Conservation (phyloP, 2,888 invertebrate genomes). For the Lepidocyrtoides sp. region DNA sequence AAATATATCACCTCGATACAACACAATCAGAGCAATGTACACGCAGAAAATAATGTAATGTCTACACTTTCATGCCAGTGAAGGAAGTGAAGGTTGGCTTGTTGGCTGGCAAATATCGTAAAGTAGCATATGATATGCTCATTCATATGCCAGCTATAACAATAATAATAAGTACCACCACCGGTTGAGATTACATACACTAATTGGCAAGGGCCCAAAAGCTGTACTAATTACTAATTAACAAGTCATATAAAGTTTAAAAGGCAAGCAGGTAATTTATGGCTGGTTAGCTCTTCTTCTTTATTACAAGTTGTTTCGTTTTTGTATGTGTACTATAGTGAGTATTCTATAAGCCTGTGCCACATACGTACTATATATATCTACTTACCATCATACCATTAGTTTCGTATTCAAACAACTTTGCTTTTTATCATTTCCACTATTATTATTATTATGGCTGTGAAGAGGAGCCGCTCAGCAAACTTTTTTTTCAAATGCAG, state of each 20-base stretch:
- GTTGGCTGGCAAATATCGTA: no score
- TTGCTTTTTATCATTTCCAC: slow-evolving; percentile 19
- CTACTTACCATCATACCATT: background rate
- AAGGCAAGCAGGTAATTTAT: slow-evolving; percentile 66
- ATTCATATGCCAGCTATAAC: no score
- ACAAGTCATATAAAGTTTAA: slow-evolving; percentile 71
- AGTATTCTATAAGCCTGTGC: no score
- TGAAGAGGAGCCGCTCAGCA: slow-evolving; percentile 24
- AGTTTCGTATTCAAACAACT: background rate
- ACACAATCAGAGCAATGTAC: no score
- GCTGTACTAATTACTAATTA: slow-evolving; percentile 67
- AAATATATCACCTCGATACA: no score
- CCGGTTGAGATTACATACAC: slow-evolving; percentile 36
- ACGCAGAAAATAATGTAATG: no score
- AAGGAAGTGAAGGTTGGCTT: no score
- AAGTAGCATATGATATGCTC: no score
- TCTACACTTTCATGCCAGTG: no score
- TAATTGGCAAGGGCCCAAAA: slow-evolving; percentile 67
- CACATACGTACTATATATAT: background rate
- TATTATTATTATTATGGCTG: slow-evolving; percentile 39
- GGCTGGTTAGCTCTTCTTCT: slow-evolving; percentile 44
- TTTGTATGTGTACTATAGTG: background rate
- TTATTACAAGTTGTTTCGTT: background rate
- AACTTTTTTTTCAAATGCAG: slow-evolving; percentile 20
- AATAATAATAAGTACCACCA: background rate